Evolutionary conservation across 2,797 vertebrate genomes (phyloP), one percentile per base, ranked within the genome.

Genomic region (Muraenolepis orangiensis): DNA sequence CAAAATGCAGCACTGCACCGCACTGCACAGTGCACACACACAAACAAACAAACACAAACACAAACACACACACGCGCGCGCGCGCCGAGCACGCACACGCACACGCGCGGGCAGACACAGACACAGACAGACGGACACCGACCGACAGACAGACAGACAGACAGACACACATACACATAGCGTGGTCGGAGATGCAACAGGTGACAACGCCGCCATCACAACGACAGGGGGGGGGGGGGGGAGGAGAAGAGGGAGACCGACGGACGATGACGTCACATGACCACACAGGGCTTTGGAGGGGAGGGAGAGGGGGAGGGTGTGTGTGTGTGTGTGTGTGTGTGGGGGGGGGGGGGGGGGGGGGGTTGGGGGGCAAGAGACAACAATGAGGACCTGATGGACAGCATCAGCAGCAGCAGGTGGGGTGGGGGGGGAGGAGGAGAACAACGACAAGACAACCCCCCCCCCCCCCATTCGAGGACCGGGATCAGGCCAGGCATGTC

Each of bases 371-470:
- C 26, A 66, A 30, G 29, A 28, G 13, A 66, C 61, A 66, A 66
- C n/a, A n/a, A n/a, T n/a, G 31, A 26, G 2, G 11, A 8, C 61
- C 30, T 29, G 8, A 70, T 8, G 69, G 70, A 61, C 26, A 70
- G 26, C 61, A 68, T 81, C 76, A 72, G 76, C 74, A 84, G 82
- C n/a, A n/a, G n/a, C n/a, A n/a, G n/a, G n/a, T n/a, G n/a, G n/a
- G n/a, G n/a, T n/a, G n/a, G n/a, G n/a, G n/a, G n/a, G n/a, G n/a
- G n/a, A n/a, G n/a, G n/a, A n/a, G n/a, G n/a, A n/a, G n/a, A n/a
- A n/a, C n/a, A n/a, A 78, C 51, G 84, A 87, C 80, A 71, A 84
- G 82, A 81, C 83, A 80, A 64, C 69, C 78, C 74, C 74, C 74
- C 85, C n/a, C n/a, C n/a, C n/a, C n/a, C n/a, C n/a, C n/a, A n/a